Evolutionary conservation across 1,140 invertebrate genomes (phyloP).

Genomic region (Reticulitermes speratus): DNA sequence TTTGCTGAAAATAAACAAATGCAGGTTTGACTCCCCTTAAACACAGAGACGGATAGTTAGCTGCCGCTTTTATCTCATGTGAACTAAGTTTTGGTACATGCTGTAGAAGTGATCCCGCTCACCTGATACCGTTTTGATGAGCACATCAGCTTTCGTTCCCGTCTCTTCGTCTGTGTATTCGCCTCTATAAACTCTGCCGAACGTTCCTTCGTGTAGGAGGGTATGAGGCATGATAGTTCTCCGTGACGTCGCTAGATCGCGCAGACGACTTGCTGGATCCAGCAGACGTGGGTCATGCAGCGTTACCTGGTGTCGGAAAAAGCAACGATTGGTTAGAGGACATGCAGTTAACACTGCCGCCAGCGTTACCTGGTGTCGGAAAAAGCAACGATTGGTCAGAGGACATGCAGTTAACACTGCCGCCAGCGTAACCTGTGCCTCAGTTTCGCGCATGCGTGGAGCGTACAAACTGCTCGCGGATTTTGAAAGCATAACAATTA

Average conservation of each 20-base stretch:
- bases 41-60: too few relatives aligned
- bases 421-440: slow-evolving; percentile 26
- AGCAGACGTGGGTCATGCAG: slow-evolving; percentile 44
- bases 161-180: slow-evolving; percentile 57
- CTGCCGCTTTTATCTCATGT: too few relatives aligned
- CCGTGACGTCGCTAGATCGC: slow-evolving; percentile 63
- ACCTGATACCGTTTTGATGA: slow-evolving; percentile 85
- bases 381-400: slow-evolving; percentile 39
- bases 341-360: not conserved
- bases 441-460: slow-evolving; percentile 40
- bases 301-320: slow-evolving; percentile 37
- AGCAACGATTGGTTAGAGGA: slow-evolving; percentile 43
- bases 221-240: slow-evolving; percentile 62
- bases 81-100: too few relatives aligned
- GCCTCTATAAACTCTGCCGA: slow-evolving; percentile 76
- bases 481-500: not conserved
- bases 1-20: too few relatives aligned
- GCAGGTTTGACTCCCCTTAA: too few relatives aligned
- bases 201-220: slow-evolving; percentile 76
- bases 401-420: slow-evolving; percentile 36
- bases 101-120: slow-evolving; percentile 33
- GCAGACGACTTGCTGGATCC: slow-evolving; percentile 66
- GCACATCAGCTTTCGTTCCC: slow-evolving; percentile 64
- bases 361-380: slow-evolving; percentile 38
- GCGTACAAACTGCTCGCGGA: slow-evolving; percentile 46